Evolutionary conservation across 2,888 invertebrate species (phyloP).

Genomic region (Cyclophora albipunctata): DNA sequence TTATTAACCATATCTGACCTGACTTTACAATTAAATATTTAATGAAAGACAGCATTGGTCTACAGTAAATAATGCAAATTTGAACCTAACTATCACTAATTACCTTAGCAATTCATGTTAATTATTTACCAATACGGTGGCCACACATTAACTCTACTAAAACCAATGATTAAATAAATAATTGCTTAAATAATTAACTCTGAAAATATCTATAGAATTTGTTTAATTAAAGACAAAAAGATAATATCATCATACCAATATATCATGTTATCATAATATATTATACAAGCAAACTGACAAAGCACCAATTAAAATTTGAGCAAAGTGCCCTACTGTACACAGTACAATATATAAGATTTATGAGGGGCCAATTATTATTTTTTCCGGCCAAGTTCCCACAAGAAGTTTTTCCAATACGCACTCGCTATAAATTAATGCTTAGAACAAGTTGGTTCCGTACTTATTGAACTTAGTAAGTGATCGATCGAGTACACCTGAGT

Average conservation of each 20-base stretch:
- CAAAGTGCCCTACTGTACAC: neutral
- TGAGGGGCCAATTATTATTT: slow-evolving; percentile 8
- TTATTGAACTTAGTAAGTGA: slow-evolving; percentile 24
- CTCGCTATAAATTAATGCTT: slow-evolving; percentile 16
- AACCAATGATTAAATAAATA: no score
- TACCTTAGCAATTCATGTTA: no score
- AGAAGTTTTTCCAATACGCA: slow-evolving; percentile 14
- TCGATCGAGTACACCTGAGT: slow-evolving; percentile 36
- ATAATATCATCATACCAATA: neutral
- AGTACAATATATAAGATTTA: neutral
- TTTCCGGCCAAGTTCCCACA: slow-evolving; percentile 8
- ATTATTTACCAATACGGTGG: no score
- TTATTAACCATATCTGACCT: no score
- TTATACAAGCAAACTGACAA: neutral
- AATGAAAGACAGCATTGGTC: no score
- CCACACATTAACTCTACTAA: no score
- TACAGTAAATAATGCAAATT: no score
- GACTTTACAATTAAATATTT: no score
- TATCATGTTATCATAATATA: neutral
- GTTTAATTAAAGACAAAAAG: neutral
- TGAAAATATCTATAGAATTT: no score
- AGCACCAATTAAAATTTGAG: neutral
- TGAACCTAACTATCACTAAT: no score
- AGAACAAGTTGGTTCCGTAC: slow-evolving; percentile 11
- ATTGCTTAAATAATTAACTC: no score